Evolutionary conservation across 2,113 vertebrate species (phyloP), one percentile per base, ranked within the genome.

Genomic region (Bothrops jararaca): DNA sequence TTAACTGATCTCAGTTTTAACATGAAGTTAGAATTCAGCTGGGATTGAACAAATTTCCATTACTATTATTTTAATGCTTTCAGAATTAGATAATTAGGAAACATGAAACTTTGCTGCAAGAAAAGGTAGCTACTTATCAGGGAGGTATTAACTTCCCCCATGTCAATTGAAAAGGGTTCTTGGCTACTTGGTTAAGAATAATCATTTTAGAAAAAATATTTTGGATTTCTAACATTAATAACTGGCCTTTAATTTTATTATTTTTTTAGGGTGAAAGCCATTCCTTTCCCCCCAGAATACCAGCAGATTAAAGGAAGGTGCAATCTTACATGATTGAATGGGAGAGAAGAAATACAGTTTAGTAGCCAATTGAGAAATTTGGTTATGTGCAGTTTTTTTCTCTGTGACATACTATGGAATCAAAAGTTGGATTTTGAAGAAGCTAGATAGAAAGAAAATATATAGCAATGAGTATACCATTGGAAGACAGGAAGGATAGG

Each of bases 151-250:
- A 92, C 93, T 93, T 93, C 91, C 96, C 94, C 91, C 91, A 39
- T 95, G 95, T 96, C 94, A 95, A 94, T 97, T 95, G 93, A 96
- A 89, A 85, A 93, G 93, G 89, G 95, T 94, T 97, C 90, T 95
- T 91, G 95, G 96, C 96, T 97, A 95, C 92, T 93, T 91, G 91
- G 89, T 96, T 95, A 57, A 89, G 86, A 89, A 90, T 97, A 96
- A 96, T 97, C 95, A 95, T 96, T 94, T 97, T 96, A 96, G 94
- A 80, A 95, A 96, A 96, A 95, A 96, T 97, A 94, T 96, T 96
- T 97, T 95, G 94, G 91, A 48, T 95, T 95, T 96, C 93, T 93
- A 18, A 95, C 95, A 93, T 91, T 95, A 96, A 96, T 95, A 94
- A 96, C 93, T 92, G 94, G 34, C 88, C 93, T 52, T 90, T 80